Percentiles rank a stretch among this genome's conserved stretches.
phyloP scores from a whole-genome alignment of 1,140 invertebrate genomes.

The Drosophila virilis region DNA sequence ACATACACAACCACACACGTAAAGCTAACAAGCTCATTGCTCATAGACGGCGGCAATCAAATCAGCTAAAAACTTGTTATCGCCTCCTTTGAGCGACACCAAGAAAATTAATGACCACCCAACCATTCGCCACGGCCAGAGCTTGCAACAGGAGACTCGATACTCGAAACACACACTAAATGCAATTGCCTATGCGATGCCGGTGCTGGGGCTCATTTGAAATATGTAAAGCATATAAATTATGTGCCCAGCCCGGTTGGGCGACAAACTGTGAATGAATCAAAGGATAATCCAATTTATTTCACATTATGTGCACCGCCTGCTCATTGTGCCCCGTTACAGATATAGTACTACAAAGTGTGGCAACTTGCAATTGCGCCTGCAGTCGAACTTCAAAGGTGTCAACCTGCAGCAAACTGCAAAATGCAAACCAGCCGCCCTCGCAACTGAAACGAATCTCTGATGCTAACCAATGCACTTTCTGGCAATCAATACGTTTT shows the following conservation, averaged over 20 bases:
- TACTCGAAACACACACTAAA: slow-evolving; percentile 2
- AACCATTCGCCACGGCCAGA: neutral
- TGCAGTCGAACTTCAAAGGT: slow-evolving; percentile 53
- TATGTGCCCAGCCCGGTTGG: slow-evolving; percentile 64
- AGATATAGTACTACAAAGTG: slow-evolving; percentile 33
- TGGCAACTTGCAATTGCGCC: neutral
- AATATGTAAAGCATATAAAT: slow-evolving; percentile 82
- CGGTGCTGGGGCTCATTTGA: slow-evolving; percentile 59
- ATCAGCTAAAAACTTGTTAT: slow-evolving; percentile 80
- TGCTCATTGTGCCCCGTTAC: slow-evolving; percentile 49
- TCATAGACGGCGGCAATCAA: slow-evolving; percentile 74
- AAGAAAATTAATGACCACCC: slow-evolving; percentile 77
- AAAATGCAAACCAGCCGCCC: no score
- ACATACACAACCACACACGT: neutral
- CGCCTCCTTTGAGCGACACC: slow-evolving; percentile 79
- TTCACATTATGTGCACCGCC: slow-evolving; percentile 59
- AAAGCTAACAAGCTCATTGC: slow-evolving; percentile 66
- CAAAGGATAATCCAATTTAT: slow-evolving; percentile 84
- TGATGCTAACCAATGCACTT: slow-evolving; percentile 38
- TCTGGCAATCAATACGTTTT: slow-evolving; percentile 79
- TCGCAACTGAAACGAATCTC: no score
- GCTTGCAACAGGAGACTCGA: slow-evolving; percentile 10
- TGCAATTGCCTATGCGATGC: slow-evolving; percentile 37
- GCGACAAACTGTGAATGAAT: slow-evolving; percentile 83
- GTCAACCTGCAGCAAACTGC: slow-evolving; percentile 33